A percentile compares a stretch with the other conserved stretches of the same genome.
phyloP scores from a whole-genome alignment of 2,888 invertebrate genomes.

The Drosophila kuntzei region DNA sequence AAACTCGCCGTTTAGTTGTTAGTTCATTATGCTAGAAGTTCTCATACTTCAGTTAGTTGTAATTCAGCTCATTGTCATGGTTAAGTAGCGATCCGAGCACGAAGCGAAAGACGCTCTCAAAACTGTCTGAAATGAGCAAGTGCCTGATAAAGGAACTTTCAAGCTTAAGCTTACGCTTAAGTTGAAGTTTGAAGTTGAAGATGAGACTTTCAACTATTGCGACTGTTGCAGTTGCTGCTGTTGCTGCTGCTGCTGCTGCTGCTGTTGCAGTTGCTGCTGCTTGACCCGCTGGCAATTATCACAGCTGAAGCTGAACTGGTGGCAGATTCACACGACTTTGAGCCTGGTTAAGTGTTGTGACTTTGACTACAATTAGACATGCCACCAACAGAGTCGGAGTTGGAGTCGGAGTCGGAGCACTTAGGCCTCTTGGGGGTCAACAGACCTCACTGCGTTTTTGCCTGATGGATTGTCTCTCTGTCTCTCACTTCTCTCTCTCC shows the following conservation, averaged over 20 bases:
- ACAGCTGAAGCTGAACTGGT: constrained; percentile 47
- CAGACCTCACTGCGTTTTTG: constrained; percentile 67
- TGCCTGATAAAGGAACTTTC: constrained; percentile 44
- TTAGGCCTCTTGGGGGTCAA: constrained; percentile 61
- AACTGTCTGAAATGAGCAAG: constrained; percentile 47
- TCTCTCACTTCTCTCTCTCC: constrained; percentile 38
- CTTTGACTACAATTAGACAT: constrained; percentile 77
- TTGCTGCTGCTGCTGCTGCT: constrained; percentile 49
- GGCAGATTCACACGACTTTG: constrained; percentile 64
- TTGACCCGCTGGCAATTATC: constrained; percentile 75
- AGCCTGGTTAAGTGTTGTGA: constrained; percentile 44
- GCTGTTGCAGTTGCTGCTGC: constrained; percentile 48
- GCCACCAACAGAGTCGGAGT: constrained; percentile 51
- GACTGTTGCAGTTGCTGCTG: constrained; percentile 28
- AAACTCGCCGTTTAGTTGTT: not conserved
- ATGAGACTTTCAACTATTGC: constrained; percentile 37
- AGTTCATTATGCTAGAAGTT: constrained; percentile 14
- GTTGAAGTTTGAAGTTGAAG: constrained; percentile 34
- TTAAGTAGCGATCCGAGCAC: constrained; percentile 59
- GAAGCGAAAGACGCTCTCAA: constrained; percentile 35
- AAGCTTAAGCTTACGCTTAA: constrained; percentile 10
- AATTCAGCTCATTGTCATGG: constrained; percentile 53
- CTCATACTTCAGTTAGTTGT: constrained; percentile 30
- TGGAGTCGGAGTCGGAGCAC: constrained; percentile 7
- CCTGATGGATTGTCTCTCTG: constrained; percentile 68